Percentiles rank a stretch among this genome's conserved stretches.
These are phyloP conservation scores for Perizoma flavofasciatum DNA, from an alignment of 2,888 invertebrate genomes.

Conservation along the genomic window DNA sequence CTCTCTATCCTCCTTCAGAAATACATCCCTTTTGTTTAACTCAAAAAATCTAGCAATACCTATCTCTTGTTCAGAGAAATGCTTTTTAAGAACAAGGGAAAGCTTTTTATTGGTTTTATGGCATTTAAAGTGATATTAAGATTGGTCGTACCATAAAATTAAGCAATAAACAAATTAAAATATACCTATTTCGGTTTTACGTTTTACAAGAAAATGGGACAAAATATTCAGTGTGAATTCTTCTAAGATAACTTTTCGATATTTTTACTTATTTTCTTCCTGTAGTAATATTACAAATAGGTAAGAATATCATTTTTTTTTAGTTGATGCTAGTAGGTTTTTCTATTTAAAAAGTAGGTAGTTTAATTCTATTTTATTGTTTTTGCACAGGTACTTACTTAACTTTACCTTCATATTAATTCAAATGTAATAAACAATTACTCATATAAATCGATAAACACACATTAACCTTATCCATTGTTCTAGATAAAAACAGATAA, in stretches of 20 bases:
- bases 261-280: too few relatives aligned
- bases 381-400: too few relatives aligned
- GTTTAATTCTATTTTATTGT: too few relatives aligned
- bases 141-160: conserved; percentile 16
- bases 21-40: conserved; percentile 37
- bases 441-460: background rate
- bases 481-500: background rate
- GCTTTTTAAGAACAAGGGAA: conserved; percentile 30
- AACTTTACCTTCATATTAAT: background rate
- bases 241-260: too few relatives aligned
- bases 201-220: too few relatives aligned
- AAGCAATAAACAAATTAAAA: conserved; percentile 27
- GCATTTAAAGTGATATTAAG: conserved; percentile 33
- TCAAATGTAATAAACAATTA: background rate
- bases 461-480: background rate
- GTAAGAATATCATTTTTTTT: too few relatives aligned
- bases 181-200: background rate
- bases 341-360: too few relatives aligned
- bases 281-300: too few relatives aligned
- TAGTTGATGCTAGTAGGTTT: too few relatives aligned
- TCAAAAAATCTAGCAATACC: conserved; percentile 28
- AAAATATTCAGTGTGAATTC: too few relatives aligned
- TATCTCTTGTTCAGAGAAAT: conserved; percentile 25
- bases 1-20: conserved; percentile 67
- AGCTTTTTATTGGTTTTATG: conserved; percentile 34